Evolutionary conservation across 2,888 invertebrate species (phyloP), one percentile per base, ranked within the genome.

Genomic region (Drosophila mimetica): DNA sequence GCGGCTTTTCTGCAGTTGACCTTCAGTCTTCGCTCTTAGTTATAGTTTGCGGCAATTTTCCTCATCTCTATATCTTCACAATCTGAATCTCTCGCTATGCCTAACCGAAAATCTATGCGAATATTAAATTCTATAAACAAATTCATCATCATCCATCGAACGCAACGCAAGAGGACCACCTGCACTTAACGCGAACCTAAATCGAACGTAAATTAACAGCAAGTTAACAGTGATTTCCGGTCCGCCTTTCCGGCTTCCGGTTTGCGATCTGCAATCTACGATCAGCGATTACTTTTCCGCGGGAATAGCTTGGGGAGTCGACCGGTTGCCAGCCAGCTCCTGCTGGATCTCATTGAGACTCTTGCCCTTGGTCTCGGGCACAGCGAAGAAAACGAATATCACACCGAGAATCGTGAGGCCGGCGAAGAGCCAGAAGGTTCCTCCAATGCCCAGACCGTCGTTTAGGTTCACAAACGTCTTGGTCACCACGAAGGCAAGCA

Each of bases 401-500:
- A 94, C 93, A 0, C 95, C 96, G 0, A 94, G 4, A 0, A 93
- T 84, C 84, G 95, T 95, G 30, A 96, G 92, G 1, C 91, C 94
- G 1, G 95, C 93, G 86, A 96, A 97, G 39, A 96, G 90, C 94
- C 95, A 96, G 90, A 96, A 96, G 28, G 95, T 95, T 69, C 93
- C 93, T 36, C 95, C 94, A 1, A 92, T 88, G 0, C 95, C 95
- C 22, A 96, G 92, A 0, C 92, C 89, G 0, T 70, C 55, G 44
- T 93, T 93, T 53, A 96, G 80, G 25, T 94, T 93, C 36, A 92
- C 91, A 78, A 95, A 96, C 25, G 95, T 95, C 83, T 95, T 95
- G 0, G 97, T 97, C 0, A 97, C 95, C 0, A 96, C 86, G 90
- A 97, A 97, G 42, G 96, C 96, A 78, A 96, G 92, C 14, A 95